Evolutionary conservation across 2,113 vertebrate genomes (phyloP).

Genomic region (Hemichromis elongatus): DNA sequence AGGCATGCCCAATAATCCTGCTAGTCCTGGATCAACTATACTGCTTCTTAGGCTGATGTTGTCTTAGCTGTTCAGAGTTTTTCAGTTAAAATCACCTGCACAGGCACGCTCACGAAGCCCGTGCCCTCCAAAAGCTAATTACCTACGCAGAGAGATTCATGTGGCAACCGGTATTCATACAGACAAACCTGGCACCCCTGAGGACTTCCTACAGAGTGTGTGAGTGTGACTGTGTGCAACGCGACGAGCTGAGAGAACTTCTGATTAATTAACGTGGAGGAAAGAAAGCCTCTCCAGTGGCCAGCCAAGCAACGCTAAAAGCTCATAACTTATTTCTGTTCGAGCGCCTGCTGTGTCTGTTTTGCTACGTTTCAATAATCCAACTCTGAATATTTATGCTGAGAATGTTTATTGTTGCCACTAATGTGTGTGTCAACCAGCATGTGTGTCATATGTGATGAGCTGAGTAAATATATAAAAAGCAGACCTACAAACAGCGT

Average conservation of each 20-base stretch:
- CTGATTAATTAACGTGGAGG: constrained; percentile 69
- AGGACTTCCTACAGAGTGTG: not conserved
- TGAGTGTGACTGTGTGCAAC: not conserved
- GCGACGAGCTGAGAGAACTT: constrained; percentile 52
- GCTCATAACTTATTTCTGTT: constrained; percentile 41
- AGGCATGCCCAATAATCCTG: not conserved
- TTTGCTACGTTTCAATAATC: not conserved
- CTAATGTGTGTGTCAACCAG: not conserved
- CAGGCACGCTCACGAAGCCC: not conserved
- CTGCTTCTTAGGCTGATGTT: not conserved
- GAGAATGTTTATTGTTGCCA: not conserved
- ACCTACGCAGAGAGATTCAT: constrained; percentile 5
- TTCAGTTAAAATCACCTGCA: not conserved
- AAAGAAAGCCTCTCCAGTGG: constrained; percentile 54
- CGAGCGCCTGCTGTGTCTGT: not conserved
- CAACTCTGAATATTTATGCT: not conserved
- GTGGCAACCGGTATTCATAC: not conserved
- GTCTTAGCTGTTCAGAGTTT: not conserved
- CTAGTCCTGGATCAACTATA: not conserved
- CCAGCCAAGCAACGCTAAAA: constrained; percentile 65
- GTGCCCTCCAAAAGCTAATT: not conserved
- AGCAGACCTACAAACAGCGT: not conserved
- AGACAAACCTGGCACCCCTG: constrained; percentile 4
- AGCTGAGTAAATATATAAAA: not conserved
- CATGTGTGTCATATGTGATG: not conserved